Conservation (phyloP, 2,797 vertebrate species). For the Semaprochilodus insignis region DNA sequence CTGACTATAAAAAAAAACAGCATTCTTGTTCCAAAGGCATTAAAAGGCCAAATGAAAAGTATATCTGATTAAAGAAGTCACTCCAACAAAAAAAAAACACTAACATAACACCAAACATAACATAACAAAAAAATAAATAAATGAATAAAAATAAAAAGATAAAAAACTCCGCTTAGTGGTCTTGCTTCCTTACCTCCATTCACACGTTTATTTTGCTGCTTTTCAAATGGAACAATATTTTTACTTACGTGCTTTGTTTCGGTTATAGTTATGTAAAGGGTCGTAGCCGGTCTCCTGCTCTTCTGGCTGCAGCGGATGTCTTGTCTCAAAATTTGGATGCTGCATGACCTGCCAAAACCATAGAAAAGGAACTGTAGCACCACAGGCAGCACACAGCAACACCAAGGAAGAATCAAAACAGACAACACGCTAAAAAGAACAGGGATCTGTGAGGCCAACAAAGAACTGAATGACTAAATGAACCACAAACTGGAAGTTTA, state of each 20-base stretch:
- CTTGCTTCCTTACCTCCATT: neutral
- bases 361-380: slow-evolving; percentile 8
- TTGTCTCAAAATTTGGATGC: slow-evolving; percentile 89
- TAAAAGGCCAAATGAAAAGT: too few species aligned
- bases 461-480: neutral
- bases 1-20: too few species aligned
- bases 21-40: too few species aligned
- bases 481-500: neutral
- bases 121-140: too few species aligned
- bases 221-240: neutral
- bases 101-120: too few species aligned
- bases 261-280: slow-evolving; percentile 87
- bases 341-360: slow-evolving; percentile 82
- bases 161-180: too few species aligned
- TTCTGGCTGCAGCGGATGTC: slow-evolving; percentile 92
- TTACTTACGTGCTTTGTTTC: slow-evolving; percentile 83
- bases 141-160: too few species aligned
- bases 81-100: too few species aligned
- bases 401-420: neutral
- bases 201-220: neutral
- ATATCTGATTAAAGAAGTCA: too few species aligned
- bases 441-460: neutral
- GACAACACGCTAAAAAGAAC: neutral
- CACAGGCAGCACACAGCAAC: slow-evolving; percentile 46
- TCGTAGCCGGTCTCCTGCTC: slow-evolving; percentile 96